These are phyloP conservation scores for Doris montereyensis DNA, from an alignment of 2,888 invertebrate species.

Conservation along the genomic window DNA sequence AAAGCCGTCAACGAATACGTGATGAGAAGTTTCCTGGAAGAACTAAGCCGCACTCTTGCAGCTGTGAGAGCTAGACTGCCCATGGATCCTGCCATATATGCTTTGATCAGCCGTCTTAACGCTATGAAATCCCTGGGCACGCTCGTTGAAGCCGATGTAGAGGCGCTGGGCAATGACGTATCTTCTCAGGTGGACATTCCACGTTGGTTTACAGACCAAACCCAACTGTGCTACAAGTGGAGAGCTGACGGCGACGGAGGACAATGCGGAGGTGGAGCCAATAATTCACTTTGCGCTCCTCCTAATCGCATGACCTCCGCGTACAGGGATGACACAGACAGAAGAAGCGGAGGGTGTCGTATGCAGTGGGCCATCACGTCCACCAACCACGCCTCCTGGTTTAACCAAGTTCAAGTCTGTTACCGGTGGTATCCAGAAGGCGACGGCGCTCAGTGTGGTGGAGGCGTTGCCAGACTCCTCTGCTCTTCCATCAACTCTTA, in stretches of 20 bases:
- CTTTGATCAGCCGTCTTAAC: neutral
- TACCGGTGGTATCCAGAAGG: slow-evolving; percentile 43
- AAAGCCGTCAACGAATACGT: slow-evolving; percentile 41
- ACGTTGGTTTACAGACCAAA: slow-evolving; percentile 38
- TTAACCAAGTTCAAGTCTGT: slow-evolving; percentile 38
- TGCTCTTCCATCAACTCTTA: slow-evolving; percentile 40
- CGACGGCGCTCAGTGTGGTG: slow-evolving; percentile 45
- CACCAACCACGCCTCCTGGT: slow-evolving; percentile 32
- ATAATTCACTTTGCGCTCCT: slow-evolving; percentile 38
- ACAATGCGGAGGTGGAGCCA: slow-evolving; percentile 46
- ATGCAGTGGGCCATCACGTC: slow-evolving; percentile 45
- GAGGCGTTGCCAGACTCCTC: slow-evolving; percentile 23
- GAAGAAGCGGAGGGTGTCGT: slow-evolving; percentile 40
- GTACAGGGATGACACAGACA: slow-evolving; percentile 44
- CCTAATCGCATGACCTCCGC: slow-evolving; percentile 36
- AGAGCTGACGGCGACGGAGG: slow-evolving; percentile 39
- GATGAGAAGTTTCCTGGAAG: slow-evolving; percentile 32
- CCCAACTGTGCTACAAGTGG: slow-evolving; percentile 46
- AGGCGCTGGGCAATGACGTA: slow-evolving; percentile 22
- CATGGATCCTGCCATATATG: neutral
- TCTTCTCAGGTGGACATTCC: slow-evolving; percentile 35
- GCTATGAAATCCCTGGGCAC: neutral
- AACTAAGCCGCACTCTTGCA: slow-evolving; percentile 26
- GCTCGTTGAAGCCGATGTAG: slow-evolving; percentile 23
- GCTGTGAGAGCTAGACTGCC: neutral